Conservation (phyloP, 2,113 vertebrate species). For the Arenaria interpres region DNA sequence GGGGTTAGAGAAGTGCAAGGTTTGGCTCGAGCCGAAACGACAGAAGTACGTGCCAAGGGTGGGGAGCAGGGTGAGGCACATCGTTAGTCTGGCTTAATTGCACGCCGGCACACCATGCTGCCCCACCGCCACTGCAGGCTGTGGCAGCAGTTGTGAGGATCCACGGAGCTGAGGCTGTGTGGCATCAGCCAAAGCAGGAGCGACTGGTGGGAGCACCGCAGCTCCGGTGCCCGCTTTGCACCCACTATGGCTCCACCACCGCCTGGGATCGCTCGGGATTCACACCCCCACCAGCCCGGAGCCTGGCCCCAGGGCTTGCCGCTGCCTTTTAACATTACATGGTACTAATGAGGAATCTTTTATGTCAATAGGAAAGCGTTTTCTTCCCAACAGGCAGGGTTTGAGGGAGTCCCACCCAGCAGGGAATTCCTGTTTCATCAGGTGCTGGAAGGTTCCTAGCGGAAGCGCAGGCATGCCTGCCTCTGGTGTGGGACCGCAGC, state of each 20-base stretch:
- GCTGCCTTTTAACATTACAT: not conserved
- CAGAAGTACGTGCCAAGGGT: not conserved
- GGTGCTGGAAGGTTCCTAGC: not conserved
- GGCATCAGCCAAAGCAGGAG: accelerated
- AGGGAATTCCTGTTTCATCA: not conserved
- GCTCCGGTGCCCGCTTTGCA: accelerated
- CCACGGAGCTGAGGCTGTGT: accelerated
- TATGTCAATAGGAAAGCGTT: not conserved
- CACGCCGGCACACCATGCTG: accelerated
- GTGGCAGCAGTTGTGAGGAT: not conserved
- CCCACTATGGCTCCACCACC: accelerated
- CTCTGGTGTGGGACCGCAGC: not conserved
- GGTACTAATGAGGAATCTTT: not conserved
- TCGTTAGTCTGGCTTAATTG: not conserved
- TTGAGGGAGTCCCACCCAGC: not conserved
- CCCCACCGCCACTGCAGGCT: not conserved
- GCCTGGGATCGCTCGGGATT: accelerated
- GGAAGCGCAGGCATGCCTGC: not conserved
- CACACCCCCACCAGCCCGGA: accelerated
- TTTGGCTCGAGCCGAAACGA: not conserved
- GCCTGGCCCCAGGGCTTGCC: accelerated
- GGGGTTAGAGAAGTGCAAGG: not conserved
- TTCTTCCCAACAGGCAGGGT: not conserved
- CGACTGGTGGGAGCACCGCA: accelerated
- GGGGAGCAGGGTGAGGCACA: not conserved